Evolutionary conservation across 2,797 vertebrate species (phyloP).

Genomic region (Falco biarmicus): DNA sequence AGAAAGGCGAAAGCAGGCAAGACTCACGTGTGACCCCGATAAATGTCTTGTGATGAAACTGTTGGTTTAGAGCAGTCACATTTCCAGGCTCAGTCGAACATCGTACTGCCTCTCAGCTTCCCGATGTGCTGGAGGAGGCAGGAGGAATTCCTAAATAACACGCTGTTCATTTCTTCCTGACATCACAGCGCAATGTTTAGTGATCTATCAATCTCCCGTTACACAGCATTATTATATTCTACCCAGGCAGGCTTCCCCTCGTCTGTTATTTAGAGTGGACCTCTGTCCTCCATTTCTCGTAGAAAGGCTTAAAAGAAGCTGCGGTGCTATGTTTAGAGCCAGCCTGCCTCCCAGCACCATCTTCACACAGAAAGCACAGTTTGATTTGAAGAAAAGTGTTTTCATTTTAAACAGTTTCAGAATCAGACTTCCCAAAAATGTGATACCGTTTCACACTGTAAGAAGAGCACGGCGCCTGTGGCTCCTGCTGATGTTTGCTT

Average conservation of each 20-base stretch:
- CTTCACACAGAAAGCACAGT: slow-evolving; percentile 3
- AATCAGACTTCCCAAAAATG: background rate
- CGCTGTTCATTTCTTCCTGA: background rate
- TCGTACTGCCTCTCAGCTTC: background rate
- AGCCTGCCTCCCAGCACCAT: background rate
- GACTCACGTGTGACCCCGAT: background rate
- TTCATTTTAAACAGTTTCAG: background rate
- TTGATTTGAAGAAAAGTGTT: background rate
- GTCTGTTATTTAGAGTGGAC: background rate
- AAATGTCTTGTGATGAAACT: background rate
- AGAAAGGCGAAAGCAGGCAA: background rate
- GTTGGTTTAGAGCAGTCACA: fast-evolving
- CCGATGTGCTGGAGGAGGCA: background rate
- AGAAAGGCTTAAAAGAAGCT: background rate
- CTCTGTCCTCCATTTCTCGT: background rate
- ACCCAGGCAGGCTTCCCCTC: background rate
- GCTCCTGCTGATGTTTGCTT: background rate
- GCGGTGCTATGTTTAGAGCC: background rate
- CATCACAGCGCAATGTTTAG: background rate
- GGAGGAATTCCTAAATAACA: background rate
- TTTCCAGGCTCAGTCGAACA: background rate
- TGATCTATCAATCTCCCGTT: background rate
- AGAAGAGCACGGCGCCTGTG: background rate
- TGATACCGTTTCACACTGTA: background rate
- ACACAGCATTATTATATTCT: background rate